Evolutionary conservation across 2,797 vertebrate species (phyloP).

Genomic region (Benthosema pterotum): DNA sequence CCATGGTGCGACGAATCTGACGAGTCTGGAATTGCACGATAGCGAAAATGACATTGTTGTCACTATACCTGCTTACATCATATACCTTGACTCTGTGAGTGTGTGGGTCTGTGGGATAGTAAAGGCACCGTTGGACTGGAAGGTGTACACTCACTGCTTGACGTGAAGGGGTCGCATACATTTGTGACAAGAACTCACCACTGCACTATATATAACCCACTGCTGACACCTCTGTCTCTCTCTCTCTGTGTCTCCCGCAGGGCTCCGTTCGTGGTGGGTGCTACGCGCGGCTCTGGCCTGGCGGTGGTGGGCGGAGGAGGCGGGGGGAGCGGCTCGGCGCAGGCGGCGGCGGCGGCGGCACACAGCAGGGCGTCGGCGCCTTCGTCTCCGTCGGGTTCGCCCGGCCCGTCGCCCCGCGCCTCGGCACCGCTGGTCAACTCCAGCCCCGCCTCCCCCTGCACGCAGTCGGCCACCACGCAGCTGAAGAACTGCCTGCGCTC

Average conservation of each 20-base stretch:
- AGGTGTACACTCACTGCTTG: too few relatives aligned
- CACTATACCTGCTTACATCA: too few relatives aligned
- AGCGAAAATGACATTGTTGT: too few relatives aligned
- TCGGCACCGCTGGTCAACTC: slow-evolving; percentile 81
- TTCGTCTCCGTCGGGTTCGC: slow-evolving; percentile 74
- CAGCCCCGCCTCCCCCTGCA: slow-evolving; percentile 77
- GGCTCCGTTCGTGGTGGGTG: slow-evolving; percentile 86
- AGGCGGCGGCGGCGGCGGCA: slow-evolving; percentile 67
- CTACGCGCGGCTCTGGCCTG: slow-evolving; percentile 81
- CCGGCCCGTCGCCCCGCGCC: slow-evolving; percentile 79
- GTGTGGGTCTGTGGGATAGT: too few relatives aligned
- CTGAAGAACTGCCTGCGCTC: slow-evolving; percentile 88
- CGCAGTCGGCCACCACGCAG: slow-evolving; percentile 81
- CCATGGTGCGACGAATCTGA: too few relatives aligned
- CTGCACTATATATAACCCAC: too few relatives aligned
- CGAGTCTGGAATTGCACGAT: too few relatives aligned
- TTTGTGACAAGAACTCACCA: too few relatives aligned
- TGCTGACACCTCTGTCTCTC: background rate
- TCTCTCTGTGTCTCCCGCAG: slow-evolving; percentile 65
- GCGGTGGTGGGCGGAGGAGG: slow-evolving; percentile 60
- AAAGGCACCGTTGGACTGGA: too few relatives aligned
- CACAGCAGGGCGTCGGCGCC: slow-evolving; percentile 84
- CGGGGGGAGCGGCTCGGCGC: slow-evolving; percentile 57
- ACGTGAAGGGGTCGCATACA: too few relatives aligned
- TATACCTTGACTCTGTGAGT: too few relatives aligned